These are phyloP conservation scores for Petrolisthes cinctipes DNA, from an alignment of 2,888 invertebrate species.

Conservation along the genomic window DNA sequence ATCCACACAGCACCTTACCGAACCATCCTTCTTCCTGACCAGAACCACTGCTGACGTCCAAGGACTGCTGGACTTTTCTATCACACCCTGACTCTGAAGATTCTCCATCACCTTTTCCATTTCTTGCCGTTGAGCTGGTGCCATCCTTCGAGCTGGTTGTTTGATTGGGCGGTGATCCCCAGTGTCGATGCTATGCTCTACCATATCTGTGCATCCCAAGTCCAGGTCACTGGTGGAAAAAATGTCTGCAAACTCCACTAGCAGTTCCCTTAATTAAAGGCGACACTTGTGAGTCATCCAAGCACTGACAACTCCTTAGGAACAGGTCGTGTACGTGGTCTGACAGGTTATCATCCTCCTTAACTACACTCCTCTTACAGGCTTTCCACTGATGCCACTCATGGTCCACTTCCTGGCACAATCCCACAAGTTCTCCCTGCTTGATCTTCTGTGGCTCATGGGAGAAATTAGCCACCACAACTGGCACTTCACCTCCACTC, in stretches of 20 bases:
- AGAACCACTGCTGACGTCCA: conserved; percentile 12
- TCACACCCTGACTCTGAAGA: conserved; percentile 5
- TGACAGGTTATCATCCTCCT: not conserved
- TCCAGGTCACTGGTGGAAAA: not conserved
- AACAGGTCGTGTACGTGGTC: not conserved
- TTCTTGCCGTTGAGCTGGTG: not conserved
- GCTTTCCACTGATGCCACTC: not conserved
- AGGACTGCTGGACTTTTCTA: conserved; percentile 19
- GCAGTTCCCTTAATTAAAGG: not conserved
- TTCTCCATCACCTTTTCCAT: not conserved
- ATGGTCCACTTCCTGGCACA: not conserved
- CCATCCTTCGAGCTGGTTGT: not conserved
- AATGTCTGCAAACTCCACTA: not conserved
- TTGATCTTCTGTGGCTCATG: not conserved
- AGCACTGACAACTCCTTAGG: not conserved
- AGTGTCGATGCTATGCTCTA: not conserved
- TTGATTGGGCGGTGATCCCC: conserved; percentile 4
- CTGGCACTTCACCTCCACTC: not conserved
- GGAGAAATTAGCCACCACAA: not conserved
- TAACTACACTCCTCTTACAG: not conserved
- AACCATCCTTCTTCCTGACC: conserved; percentile 12
- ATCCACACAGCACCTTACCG: not conserved
- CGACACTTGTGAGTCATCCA: not conserved
- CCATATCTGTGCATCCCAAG: not conserved
- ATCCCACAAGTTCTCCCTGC: not conserved